A percentile compares a stretch with the other conserved stretches of the same genome.
Evolutionary conservation across 2,888 invertebrate species (phyloP).

Genomic region (Pandemis cinnamomeana): DNA sequence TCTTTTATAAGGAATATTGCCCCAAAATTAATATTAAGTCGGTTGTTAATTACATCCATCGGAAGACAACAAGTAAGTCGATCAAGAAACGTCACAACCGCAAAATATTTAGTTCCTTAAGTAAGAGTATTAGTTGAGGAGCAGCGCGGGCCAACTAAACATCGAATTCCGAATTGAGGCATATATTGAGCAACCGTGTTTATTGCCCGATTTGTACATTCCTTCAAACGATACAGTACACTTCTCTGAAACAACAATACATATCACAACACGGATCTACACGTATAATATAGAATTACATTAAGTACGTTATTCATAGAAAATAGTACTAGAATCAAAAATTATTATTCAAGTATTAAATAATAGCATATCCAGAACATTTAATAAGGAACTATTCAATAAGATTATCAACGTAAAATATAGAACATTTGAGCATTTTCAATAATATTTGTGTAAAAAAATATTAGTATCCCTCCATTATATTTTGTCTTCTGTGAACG

Average conservation of each 20-base stretch:
- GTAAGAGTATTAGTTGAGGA: conserved; percentile 55
- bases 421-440: conserved; percentile 80
- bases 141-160: conserved; percentile 47
- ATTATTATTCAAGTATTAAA: conserved; percentile 69
- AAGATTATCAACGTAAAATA: conserved; percentile 80
- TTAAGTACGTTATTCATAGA: conserved; percentile 61
- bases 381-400: conserved; percentile 76
- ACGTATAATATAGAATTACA: conserved; percentile 57
- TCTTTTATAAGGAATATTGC: conserved; percentile 82
- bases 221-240: conserved; percentile 67
- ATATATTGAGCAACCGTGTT: conserved; percentile 69
- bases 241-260: conserved; percentile 69
- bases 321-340: conserved; percentile 65
- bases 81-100: conserved; percentile 77
- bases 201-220: conserved; percentile 74
- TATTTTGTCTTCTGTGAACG: conserved; percentile 59
- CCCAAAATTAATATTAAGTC: conserved; percentile 68
- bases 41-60: conserved; percentile 58
- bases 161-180: conserved; percentile 48
- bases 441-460: conserved; percentile 79
- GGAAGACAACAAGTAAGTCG: conserved; percentile 75
- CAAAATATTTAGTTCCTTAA: conserved; percentile 62
- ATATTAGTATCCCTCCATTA: conserved; percentile 70
- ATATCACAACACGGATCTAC: conserved; percentile 82
- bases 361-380: conserved; percentile 68